phyloP scores from a whole-genome alignment of 2,797 vertebrate species.

The Fratercula arctica region DNA sequence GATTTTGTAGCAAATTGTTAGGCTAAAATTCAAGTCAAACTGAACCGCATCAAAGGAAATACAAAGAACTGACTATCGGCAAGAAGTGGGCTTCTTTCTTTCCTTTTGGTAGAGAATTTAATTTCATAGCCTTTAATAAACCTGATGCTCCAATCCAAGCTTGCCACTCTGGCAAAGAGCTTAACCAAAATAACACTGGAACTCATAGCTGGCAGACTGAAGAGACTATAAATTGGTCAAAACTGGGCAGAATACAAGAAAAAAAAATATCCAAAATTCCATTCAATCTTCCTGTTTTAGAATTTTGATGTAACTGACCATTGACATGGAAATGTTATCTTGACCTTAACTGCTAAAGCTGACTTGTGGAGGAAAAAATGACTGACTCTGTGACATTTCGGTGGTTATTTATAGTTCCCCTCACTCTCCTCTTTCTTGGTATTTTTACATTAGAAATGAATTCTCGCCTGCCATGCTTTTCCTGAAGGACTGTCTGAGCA shows the following conservation, averaged over 20 bases:
- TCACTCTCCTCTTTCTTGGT: slow-evolving; percentile 30
- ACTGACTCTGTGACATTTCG: slow-evolving; percentile 50
- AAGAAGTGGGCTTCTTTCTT: not conserved
- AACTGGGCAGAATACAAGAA: slow-evolving; percentile 32
- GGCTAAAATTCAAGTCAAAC: slow-evolving; percentile 39
- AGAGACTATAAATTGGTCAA: slow-evolving; percentile 49
- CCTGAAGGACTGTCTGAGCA: not conserved
- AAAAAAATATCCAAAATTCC: slow-evolving; percentile 48
- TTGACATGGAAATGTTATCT: slow-evolving; percentile 70
- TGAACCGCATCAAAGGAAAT: slow-evolving; percentile 39
- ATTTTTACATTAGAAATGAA: slow-evolving; percentile 50
- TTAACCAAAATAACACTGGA: slow-evolving; percentile 66
- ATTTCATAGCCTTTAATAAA: slow-evolving; percentile 60
- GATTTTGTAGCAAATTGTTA: slow-evolving; percentile 11
- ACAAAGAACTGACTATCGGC: not conserved
- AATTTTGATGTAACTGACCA: slow-evolving; percentile 65
- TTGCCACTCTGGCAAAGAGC: slow-evolving; percentile 53
- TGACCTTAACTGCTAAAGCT: slow-evolving; percentile 65
- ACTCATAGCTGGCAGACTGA: not conserved
- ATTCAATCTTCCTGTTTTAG: slow-evolving; percentile 54
- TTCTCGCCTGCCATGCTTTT: not conserved
- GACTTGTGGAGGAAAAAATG: slow-evolving; percentile 57
- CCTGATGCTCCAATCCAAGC: slow-evolving; percentile 6
- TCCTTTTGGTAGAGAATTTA: slow-evolving; percentile 35
- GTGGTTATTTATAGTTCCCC: slow-evolving; percentile 54